Base-by-base conservation (phyloP, 2,888 invertebrate genomes). In the Tenthredo livida region DNA sequence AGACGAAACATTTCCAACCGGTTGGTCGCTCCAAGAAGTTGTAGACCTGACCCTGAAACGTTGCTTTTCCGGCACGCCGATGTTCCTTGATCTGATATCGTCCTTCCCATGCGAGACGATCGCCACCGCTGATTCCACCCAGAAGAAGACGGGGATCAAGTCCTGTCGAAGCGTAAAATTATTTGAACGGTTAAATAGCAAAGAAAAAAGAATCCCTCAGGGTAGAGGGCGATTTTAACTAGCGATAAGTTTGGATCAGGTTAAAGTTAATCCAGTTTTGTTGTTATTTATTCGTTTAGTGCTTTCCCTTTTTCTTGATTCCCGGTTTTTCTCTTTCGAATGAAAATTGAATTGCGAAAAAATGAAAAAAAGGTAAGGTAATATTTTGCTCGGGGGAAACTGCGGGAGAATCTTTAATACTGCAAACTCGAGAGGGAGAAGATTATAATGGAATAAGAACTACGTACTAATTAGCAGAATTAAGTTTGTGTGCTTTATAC, bases 1-100 rank as follows among this genome's bases (percentile, higher is more conserved):
- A 97, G 87, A 97, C 94, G 94, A 97, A 97, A 93, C 97, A 97
- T 93, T 96, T 96, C 97, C 97, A 97, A 87, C 97, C 97, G 85
- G 96, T 96, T 1, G 97, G 97, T 88, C 97, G 93, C 93, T 97
- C 97, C 89, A 97, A 94, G 93, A 97, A 97, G 94, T 97, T 97
- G 94, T 97, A 97, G 77, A 97, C 96, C 93, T 96, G 95, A 80
- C 96, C 96, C 92, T 97, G 97, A 90, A 96, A 96, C 12, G 96
- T 96, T 67, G 96, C 95, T 88, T 95, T 94, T 65, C 96, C 96
- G 84, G 95, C 95, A 88, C 95, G 94, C 67, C 95, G 93, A 92
- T 96, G 95, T 90, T 96, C 95, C 90, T 95, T 95, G 85, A 95
- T 94, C 87, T 95, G 94, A 90, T 95, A 96, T 85, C 95, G 93